Evolutionary conservation across 2,797 vertebrate species (phyloP), one percentile per base, ranked within the genome.

Genomic region (Aulostomus chinensis): DNA sequence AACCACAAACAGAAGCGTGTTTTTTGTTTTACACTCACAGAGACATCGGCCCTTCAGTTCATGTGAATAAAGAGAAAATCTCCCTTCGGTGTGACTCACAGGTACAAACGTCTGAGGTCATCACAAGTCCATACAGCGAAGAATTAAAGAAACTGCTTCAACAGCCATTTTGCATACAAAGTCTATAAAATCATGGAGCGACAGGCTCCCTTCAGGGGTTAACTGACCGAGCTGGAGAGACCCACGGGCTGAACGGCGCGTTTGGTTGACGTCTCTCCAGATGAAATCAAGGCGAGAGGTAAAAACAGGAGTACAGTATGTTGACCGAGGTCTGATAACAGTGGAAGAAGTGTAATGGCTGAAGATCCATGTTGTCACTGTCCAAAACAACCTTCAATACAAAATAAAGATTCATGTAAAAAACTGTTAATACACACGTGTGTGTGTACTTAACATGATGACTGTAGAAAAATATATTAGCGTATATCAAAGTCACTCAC

Each of bases 401-500:
- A 71, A 77, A 80, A 85, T 36, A 78, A 65, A 63, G 30, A 64
- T 14, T 60, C 52, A 70, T 61, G 60, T 71, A 45, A 65, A 58
- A 61, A 65, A 35, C 18, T 24, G 30, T 17, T 40, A 49, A 37
- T 18, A 56, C 41, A 68, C 46, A 55, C 32, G 46, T 32, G 54
- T 57, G 57, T 58, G 41, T 51, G 53, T 54, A 68, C 49, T 34
- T 32, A 43, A 67, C 64, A 72, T 36, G 41, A 67, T 64, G 60
- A 74, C 54, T 25, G 76, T 88, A 86, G 72, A 88, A 87, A 87
- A 87, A 86, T 86, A 87, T 80, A 86, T 77, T 42, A 43, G 65
- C 58, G 73, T 68, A 36, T 76, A 73, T 76, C 55, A 80, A 76
- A 80, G 57, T 76, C 52, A 72, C 59, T 68, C 47, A 32, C 45